A percentile compares a stretch with the other conserved stretches of the same genome.
These are phyloP conservation scores for Anomalospiza imberbis DNA, from an alignment of 2,797 vertebrate species.

Conservation along the genomic window DNA sequence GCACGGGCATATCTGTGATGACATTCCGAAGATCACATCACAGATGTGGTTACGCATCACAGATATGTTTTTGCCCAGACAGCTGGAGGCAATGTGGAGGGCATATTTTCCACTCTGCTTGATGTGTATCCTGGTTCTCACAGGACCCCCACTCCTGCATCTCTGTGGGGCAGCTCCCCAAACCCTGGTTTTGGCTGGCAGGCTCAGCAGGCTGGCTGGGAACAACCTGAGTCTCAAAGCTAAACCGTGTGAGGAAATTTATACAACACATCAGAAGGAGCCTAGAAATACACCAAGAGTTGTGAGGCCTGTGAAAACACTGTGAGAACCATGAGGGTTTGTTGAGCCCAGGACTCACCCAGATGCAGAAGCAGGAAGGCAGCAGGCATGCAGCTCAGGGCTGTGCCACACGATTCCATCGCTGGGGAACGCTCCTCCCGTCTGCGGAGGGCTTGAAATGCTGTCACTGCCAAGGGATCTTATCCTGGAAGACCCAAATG, in stretches of 20 bases:
- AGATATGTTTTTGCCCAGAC: neutral
- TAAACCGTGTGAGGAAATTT: neutral
- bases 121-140: neutral
- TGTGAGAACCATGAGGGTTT: neutral
- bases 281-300: neutral
- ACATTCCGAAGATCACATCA: neutral
- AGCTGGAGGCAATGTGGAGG: neutral
- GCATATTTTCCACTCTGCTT: neutral
- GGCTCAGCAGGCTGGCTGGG: neutral
- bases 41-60: neutral
- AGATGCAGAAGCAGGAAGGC: neutral
- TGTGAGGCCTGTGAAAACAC: neutral
- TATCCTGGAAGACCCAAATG: neutral
- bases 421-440: neutral
- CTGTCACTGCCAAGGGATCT: neutral
- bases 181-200: neutral
- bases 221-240: neutral
- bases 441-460: neutral
- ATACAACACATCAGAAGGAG: neutral
- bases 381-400: neutral
- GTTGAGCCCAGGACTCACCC: slow-evolving; percentile 38
- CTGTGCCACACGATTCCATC: neutral
- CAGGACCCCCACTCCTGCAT: neutral
- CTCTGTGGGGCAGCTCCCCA: neutral
- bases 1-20: neutral